Evolutionary conservation across 2,888 invertebrate genomes (phyloP), one percentile per base, ranked within the genome.

Genomic region (Drosophila longiperda): DNA sequence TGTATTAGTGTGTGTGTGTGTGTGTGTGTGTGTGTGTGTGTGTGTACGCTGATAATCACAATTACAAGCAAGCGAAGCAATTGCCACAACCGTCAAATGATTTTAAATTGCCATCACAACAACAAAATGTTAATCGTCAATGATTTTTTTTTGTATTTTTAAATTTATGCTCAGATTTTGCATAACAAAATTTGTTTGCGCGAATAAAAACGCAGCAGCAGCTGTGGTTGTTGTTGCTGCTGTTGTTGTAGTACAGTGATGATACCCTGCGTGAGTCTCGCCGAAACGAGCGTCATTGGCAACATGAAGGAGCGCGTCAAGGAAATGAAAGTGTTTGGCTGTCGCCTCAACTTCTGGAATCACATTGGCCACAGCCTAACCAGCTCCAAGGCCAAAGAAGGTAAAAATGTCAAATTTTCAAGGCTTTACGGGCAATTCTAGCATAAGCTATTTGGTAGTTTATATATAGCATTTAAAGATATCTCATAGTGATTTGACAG

Each of bases 281-380:
- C 93, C 80, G 93, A 93, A 89, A 94, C 94, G 91, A 93, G 93
- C 92, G 93, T 93, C 82, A 92, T 94, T 91, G 93, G 92, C 90
- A 94, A 93, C 89, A 94, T 94, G 93, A 94, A 93, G 92, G 94
- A 94, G 87, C 93, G 93, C 80, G 93, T 93, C 79, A 94, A 93
- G 91, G 94, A 94, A 91, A 94, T 94, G 93, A 94, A 94, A 90
- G 93, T 94, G 65, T 94, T 94, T 82, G 93, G 94, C 80, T 94
- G 94, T 83, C 93, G 94, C 80, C 92, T 94, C 87, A 93, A 94
- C 86, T 94, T 94, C 82, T 93, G 93, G 93, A 93, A 94, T 91
- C 94, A 93, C 89, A 93, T 94, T 74, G 92, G 93, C 80, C 92
- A 92, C 58, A 93, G 92, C 81, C 83, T 93, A 76, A 89, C 91